phyloP scores from a whole-genome alignment of 2,113 vertebrate species.

The Phalacrocorax carbo region DNA sequence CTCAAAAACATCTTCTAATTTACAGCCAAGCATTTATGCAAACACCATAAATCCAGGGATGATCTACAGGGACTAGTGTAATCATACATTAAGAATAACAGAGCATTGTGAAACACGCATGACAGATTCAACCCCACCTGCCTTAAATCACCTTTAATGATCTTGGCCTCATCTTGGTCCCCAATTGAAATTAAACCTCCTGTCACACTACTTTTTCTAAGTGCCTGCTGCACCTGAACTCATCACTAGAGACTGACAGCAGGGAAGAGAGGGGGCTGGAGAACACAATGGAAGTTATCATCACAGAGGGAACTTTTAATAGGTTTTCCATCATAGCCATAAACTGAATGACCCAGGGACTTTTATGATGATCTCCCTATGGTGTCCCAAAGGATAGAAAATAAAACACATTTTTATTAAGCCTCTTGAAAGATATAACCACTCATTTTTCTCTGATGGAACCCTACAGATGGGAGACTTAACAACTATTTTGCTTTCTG shows the following conservation, averaged over 20 bases:
- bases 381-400: conserved; percentile 24
- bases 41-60: conserved; percentile 54
- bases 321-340: conserved; percentile 46
- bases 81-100: conserved; percentile 50
- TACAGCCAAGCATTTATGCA: conserved; percentile 55
- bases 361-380: background rate
- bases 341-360: conserved; percentile 6
- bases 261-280: background rate
- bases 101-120: conserved; percentile 46
- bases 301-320: background rate
- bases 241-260: background rate
- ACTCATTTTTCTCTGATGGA: conserved; percentile 21
- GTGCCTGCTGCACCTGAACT: conserved; percentile 16
- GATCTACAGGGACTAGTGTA: background rate
- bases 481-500: background rate
- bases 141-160: conserved; percentile 64
- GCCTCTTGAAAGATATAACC: conserved; percentile 39
- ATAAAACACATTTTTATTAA: conserved; percentile 67
- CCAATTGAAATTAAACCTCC: conserved; percentile 43
- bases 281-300: background rate
- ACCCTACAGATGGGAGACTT: background rate
- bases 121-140: conserved; percentile 39
- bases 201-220: conserved; percentile 12
- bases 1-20: conserved; percentile 54
- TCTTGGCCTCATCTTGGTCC: conserved; percentile 22